Evolutionary conservation across 1,140 invertebrate genomes (phyloP), one percentile per base, ranked within the genome.

Genomic region (Lepidurus apus): DNA sequence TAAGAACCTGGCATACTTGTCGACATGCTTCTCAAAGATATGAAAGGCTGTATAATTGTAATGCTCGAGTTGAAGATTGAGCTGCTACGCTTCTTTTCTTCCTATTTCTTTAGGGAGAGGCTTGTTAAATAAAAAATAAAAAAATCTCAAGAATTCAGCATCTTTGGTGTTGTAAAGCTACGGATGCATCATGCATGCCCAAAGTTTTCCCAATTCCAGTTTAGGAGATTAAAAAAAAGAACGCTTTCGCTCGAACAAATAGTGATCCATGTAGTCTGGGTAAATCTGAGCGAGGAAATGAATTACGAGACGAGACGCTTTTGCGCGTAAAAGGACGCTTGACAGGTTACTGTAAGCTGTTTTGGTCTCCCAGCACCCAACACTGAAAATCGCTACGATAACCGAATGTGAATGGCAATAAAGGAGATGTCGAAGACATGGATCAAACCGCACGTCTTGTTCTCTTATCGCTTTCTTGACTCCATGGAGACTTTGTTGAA

Each of bases 391-490:
- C 53, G 53, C 53, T 65, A n/a, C 13, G 53, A 65, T 65, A 65
- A 65, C 53, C 53, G 13, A 65, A 65, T 65, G 21, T 65, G 53
- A 65, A 65, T 65, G 21, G 53, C 53, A 65, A 65, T 65, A 65
- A 65, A 65, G 53, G 53, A 65, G 21, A 65, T n/a, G 53, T 17
- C 53, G 53, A 21, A 21, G 53, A 65, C 53, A 65, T 65, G 53
- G 53, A 65, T 65, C 53, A 65, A 65, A 65, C 53, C 53, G 53
- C 53, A 65, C 53, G 53, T 65, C 53, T 65, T 21, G 53, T 17
- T 65, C 53, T 13, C 53, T 65, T 13, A 65, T 65, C 53, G 53
- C 53, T 65, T 65, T 65, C 53, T 65, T 65, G 53, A 21, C 21
- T 65, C 21, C 21, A 7, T 65, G 13, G 53, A 65, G 53, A 17